Base-by-base conservation (phyloP, 1,140 invertebrate genomes). In the Anagrus nilaparvatae region DNA sequence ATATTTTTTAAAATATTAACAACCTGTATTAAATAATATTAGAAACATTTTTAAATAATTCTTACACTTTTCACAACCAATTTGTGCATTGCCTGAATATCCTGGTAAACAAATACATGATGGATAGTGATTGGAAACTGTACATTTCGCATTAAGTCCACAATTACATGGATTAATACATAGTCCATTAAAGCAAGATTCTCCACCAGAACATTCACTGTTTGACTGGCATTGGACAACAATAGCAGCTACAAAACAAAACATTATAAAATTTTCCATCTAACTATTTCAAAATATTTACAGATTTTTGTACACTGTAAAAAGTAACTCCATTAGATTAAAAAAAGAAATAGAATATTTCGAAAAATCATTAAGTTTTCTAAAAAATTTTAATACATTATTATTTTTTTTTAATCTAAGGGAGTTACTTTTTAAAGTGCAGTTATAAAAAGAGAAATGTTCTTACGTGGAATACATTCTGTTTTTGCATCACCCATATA, bases 101-200 rank as follows among this genome's bases (percentile, higher is more conserved):
- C 83, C 84, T 13, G 77, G 74, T 52, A 75, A 64, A 58, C 88
- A 92, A 47, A 71, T 77, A 56, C 87, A 91, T 5, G 81, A 77
- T 23, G 87, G 83, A 65, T 86, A 84, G 55, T 92, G 87, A 60
- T 84, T 78, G 32, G 74, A 65, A 1, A 90, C 83, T 40, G 67
- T 69, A 59, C 88, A 93, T 49, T 85, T 79, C 3, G 87, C 79
- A 56, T 90, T 80, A 2, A 74, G 65, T 28, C 87, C 88, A 55
- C 89, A 92, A 43, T 84, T 81, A 50, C 88, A 92, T 1, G 88
- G 87, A 56, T 77, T 83, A 5, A 82, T 74, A 57, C 88, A 92
- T 7, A 73, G 63, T 30, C 73, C 69, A 49, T 89, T 87, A 23
- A 87, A 74, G 56, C 87, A 92, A 3, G 86, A 78, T 62, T 89